phyloP scores from a whole-genome alignment of 2,797 vertebrate species.

The Sparidentex hasta region DNA sequence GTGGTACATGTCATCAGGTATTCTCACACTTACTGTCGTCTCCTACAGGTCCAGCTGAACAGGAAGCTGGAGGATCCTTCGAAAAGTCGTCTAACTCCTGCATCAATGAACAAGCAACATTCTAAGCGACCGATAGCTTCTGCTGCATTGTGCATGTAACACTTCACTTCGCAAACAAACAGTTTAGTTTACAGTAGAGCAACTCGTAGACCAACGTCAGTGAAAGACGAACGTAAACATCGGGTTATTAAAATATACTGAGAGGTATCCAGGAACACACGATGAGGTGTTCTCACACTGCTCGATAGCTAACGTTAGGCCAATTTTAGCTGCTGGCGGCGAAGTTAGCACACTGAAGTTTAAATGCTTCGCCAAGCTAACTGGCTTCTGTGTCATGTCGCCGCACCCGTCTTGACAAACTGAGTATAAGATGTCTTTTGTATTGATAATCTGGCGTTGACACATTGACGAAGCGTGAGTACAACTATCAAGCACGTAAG shows the following conservation, averaged over 20 bases:
- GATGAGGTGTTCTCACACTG: background rate
- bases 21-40: conserved; percentile 81
- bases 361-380: conserved; percentile 4
- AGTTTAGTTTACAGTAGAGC: background rate
- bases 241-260: rapidly evolving
- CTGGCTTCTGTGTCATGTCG: background rate
- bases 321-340: conserved; percentile 19
- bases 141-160: background rate
- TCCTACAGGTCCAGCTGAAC: conserved; percentile 85
- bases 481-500: background rate
- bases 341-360: conserved; percentile 40
- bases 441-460: background rate
- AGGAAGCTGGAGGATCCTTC: conserved; percentile 84
- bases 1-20: background rate
- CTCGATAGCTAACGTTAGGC: conserved; percentile 11
- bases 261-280: background rate
- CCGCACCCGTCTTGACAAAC: background rate
- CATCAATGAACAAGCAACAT: conserved; percentile 10
- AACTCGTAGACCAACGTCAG: background rate
- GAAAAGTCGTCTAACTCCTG: conserved; percentile 84
- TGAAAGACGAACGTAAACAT: background rate
- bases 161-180: background rate
- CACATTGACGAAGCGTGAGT: background rate
- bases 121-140: background rate
- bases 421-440: rapidly evolving